Base-by-base conservation (phyloP, 1,140 invertebrate species). In the Muscidifurax raptorellus region DNA sequence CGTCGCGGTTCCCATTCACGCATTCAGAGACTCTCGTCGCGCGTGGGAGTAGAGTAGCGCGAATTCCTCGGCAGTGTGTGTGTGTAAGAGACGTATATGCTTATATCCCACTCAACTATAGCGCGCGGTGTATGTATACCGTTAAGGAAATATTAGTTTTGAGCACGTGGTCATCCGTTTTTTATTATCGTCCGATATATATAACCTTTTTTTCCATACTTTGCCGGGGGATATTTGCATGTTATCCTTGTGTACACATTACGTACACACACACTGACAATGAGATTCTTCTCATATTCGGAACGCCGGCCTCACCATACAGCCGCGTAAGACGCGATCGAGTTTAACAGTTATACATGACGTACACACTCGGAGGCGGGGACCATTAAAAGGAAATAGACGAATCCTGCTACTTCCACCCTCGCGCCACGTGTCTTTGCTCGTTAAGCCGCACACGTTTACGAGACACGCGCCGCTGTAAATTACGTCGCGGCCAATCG, bases 401-500 rank as follows among this genome's bases (percentile, higher is more conserved):
- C 36, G 7, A 6, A 40, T 6, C 32, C 5, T 40, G n/a, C 66
- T 12, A 7, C 66, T 6, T 0, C 66, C 27, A 27, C 32, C 32
- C 22, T 52, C 74, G n/a, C 80, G 82, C 86, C 86, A 85, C 86
- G 84, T 86, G 66, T 27, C 66, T 18, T 82, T 82, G 86, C 87
- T 90, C 86, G 88, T 89, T 89, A 90, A 90, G 86, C 81, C 80
- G 71, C 82, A 71, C 83, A 83, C 71, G 80, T 83, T 80, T 83
- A 86, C 80, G 66, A 81, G 77, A 75, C 78, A 67, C 80, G 80
- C 83, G 79, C 82, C 80, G 79, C 77, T 75, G 87, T 90, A 90
- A 89, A 89, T 88, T 89, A 89, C 86, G 84, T 84, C 76, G 52
- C 66, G 86, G 27, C 69, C 82, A 80, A 88, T 88, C 87, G 89